Base-by-base conservation (phyloP, 1,140 invertebrate genomes). In the Archegozetes longisetosus region DNA sequence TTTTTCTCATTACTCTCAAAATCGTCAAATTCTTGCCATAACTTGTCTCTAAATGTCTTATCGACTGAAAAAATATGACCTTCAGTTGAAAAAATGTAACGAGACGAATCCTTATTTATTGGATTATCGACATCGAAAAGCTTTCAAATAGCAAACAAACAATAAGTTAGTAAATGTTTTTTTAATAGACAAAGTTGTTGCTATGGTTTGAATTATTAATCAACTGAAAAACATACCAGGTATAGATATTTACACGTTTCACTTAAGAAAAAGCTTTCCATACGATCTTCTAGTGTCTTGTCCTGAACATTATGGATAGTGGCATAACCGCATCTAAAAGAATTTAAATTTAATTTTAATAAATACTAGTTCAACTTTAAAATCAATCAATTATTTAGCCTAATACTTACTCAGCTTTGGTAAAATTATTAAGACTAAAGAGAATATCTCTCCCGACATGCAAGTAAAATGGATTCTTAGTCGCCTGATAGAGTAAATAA, bases 211-310 rank as follows among this genome's bases (percentile, higher is more conserved):
- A 4, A 46, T 53, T n/a, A 26, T 40, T 46, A 55, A 58, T 50
- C 4, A 24, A 24, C 55, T 4, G n/a, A 53, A 46, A 32, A 24
- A 70, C 71, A 71, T 69, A 82, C 80, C 70, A 84, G 68, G 75
- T 94, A 98, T 0, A 98, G 73, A 74, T 99, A 99, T 76, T 99
- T 98, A 20, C 90, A 92, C 1, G 95, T 98, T 77, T 99, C 95
- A 28, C 92, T 87, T 1, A 99, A 74, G 70, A 98, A 98, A 72
- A 99, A 99, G 14, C 86, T 90, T 71, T 99, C 95, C 94, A 98
- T 98, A 55, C 95, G 78, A 71, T 99, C 94, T 72, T 97, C 93
- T 70, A 94, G 84, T 6, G 84, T 81, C 71, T 95, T 91, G 66
- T 93, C 90, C 25, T 85, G 79, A 0, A 97, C 91, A 74, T 81